Evolutionary conservation across 2,797 vertebrate genomes (phyloP).

Genomic region (Sebastolobus altivelis): DNA sequence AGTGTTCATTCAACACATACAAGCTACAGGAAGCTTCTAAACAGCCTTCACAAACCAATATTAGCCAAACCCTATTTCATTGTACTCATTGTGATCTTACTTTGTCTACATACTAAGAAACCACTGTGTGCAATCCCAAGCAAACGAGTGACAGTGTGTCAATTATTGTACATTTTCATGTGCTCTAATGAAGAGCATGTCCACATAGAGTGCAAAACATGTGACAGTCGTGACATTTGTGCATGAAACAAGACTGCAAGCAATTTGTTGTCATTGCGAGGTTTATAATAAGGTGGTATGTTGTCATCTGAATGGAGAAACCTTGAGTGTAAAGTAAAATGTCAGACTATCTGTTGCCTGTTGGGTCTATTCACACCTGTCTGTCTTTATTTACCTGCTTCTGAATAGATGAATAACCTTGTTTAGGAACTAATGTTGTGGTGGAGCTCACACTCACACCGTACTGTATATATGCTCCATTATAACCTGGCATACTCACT

Average conservation of each 20-base stretch:
- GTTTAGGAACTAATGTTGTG: constrained; percentile 16
- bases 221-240: constrained; percentile 16
- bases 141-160: constrained; percentile 17
- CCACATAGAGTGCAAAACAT: constrained; percentile 25
- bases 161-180: not conserved
- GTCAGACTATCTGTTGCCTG: not conserved
- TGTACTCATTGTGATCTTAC: not conserved
- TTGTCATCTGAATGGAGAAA: constrained; percentile 6
- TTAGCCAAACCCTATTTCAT: not conserved
- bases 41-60: not conserved
- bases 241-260: constrained; percentile 9
- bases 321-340: not conserved
- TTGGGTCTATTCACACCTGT: not conserved
- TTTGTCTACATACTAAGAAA: not conserved
- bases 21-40: constrained; percentile 4
- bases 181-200: constrained; percentile 14
- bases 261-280: constrained; percentile 11
- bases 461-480: not conserved
- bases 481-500: not conserved
- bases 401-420: constrained; percentile 5
- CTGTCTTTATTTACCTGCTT: constrained; percentile 22
- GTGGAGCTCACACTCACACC: not conserved
- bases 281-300: not conserved
- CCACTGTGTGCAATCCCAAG: not conserved
- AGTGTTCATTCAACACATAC: not conserved